phyloP scores from a whole-genome alignment of 2,113 vertebrate species.

The Campylomormyrus tamandua region DNA sequence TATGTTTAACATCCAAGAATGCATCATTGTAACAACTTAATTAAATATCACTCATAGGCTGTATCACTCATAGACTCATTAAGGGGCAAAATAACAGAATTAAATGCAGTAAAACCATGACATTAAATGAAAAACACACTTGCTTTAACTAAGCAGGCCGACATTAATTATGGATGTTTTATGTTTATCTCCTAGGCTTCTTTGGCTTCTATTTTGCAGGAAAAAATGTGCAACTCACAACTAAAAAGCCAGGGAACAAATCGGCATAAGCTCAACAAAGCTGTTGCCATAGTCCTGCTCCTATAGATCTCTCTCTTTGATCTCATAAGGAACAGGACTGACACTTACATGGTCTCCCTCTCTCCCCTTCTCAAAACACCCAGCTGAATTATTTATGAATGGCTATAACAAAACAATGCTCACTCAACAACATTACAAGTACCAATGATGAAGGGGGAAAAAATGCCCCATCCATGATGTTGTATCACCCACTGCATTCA shows the following conservation, averaged over 20 bases:
- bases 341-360: constrained; percentile 68
- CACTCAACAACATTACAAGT: constrained; percentile 62
- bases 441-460: constrained; percentile 47
- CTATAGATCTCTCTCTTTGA: constrained; percentile 64
- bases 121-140: not conserved
- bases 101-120: not conserved
- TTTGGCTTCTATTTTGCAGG: constrained; percentile 16
- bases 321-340: constrained; percentile 60
- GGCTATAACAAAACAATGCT: constrained; percentile 57
- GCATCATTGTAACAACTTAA: not conserved
- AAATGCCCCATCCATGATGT: constrained; percentile 53
- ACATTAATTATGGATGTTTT: constrained; percentile 1
- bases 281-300: constrained; percentile 60
- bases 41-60: not conserved
- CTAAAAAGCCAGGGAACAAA: constrained; percentile 30
- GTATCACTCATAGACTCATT: not conserved
- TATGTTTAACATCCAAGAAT: not conserved
- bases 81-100: not conserved
- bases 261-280: constrained; percentile 40
- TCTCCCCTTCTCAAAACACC: constrained; percentile 55
- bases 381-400: constrained; percentile 68
- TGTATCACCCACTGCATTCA: constrained; percentile 39
- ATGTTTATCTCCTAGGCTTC: not conserved
- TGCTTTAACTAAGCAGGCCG: constrained; percentile 10
- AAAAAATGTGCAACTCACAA: constrained; percentile 5